Conservation (phyloP, 2,888 invertebrate species). For the Adelognathus sp. region DNA sequence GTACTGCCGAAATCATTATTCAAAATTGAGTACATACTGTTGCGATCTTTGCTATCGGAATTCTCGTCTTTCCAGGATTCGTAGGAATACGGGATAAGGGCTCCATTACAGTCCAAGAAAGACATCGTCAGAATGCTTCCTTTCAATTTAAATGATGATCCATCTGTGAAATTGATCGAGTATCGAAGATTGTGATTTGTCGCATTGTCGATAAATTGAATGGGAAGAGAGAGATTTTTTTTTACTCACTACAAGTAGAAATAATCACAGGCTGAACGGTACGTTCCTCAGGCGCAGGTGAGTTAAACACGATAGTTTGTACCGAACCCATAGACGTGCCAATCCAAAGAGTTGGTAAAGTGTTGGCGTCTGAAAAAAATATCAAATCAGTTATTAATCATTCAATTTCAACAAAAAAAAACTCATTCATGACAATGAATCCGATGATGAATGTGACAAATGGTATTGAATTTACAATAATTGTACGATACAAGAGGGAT, state of each 20-base stretch:
- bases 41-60: conserved; percentile 83
- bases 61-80: conserved; percentile 97
- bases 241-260: conserved; percentile 90
- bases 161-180: conserved; percentile 84
- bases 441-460: conserved; percentile 17
- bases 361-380: conserved; percentile 87
- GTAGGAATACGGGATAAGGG: conserved; percentile 93
- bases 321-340: conserved; percentile 98
- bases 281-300: conserved; percentile 90
- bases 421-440: conserved; percentile 3
- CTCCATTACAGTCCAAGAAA: conserved; percentile 97
- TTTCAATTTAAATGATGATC: conserved; percentile 97
- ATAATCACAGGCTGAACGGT: conserved; percentile 93
- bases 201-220: background rate
- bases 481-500: no score
- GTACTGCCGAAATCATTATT: no score
- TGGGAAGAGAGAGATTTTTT: background rate
- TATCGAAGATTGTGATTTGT: background rate
- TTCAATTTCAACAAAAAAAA: background rate
- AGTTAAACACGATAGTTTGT: conserved; percentile 93
- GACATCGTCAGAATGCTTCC: conserved; percentile 97
- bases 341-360: conserved; percentile 97
- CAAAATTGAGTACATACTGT: conserved; percentile 68
- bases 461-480: background rate
- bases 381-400: background rate